These are phyloP conservation scores for Automeris io DNA, from an alignment of 2,888 invertebrate species.

Conservation along the genomic window DNA sequence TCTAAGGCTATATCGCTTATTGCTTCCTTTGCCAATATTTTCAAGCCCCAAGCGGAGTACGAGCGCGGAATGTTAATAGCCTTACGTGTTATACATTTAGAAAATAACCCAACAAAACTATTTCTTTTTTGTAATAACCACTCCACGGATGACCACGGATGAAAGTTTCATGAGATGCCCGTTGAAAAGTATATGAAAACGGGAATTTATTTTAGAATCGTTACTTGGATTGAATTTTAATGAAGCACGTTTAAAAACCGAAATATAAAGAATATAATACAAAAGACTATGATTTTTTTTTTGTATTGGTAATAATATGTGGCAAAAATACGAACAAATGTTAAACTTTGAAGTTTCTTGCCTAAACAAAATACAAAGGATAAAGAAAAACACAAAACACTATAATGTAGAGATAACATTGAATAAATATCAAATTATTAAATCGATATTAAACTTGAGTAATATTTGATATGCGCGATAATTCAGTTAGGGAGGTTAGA, in stretches of 20 bases:
- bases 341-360: too few species aligned
- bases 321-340: too few species aligned
- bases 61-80: constrained; percentile 43
- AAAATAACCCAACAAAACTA: constrained; percentile 18
- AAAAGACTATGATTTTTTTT: not conserved
- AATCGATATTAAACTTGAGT: too few species aligned
- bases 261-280: not conserved
- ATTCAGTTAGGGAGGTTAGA: too few species aligned
- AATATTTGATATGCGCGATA: too few species aligned
- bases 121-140: constrained; percentile 10
- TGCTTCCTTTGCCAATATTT: constrained; percentile 50
- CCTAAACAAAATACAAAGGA: too few species aligned
- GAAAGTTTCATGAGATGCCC: constrained; percentile 1
- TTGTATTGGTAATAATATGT: too few species aligned
- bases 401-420: too few species aligned
- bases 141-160: constrained; percentile 14
- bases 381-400: too few species aligned
- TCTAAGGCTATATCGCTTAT: constrained; percentile 46
- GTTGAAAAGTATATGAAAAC: not conserved
- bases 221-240: not conserved
- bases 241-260: too few species aligned
- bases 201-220: not conserved
- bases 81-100: constrained; percentile 28
- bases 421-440: too few species aligned
- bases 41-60: constrained; percentile 37